phyloP scores from a whole-genome alignment of 2,113 vertebrate genomes.

The Oxyruncus cristatus region DNA sequence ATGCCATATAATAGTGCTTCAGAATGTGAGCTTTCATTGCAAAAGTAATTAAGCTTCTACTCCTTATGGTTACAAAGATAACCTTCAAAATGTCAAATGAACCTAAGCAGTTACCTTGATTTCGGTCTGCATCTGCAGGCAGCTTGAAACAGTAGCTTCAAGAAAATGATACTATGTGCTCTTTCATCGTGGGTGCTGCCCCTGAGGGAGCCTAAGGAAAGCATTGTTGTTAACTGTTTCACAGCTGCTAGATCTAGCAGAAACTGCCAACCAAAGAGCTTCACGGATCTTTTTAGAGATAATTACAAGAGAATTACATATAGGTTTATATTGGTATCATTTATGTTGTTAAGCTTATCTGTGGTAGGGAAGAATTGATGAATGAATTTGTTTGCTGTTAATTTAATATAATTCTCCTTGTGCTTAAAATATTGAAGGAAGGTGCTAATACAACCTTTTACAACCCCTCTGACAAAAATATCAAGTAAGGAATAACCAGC shows the following conservation, averaged over 20 bases:
- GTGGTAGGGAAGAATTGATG: not conserved
- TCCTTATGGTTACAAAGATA: constrained; percentile 45
- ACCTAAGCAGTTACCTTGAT: not conserved
- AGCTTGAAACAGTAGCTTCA: constrained; percentile 35
- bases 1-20: constrained; percentile 7
- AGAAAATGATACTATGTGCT: not conserved
- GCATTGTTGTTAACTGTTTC: not conserved
- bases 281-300: not conserved
- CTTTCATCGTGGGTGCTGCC: not conserved
- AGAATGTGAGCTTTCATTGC: constrained; percentile 34
- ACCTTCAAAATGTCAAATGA: constrained; percentile 56
- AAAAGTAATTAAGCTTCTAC: constrained; percentile 31
- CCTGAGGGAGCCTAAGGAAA: not conserved
- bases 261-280: not conserved
- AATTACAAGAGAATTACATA: not conserved
- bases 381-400: not conserved
- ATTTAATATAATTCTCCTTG: not conserved
- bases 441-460: not conserved
- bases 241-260: not conserved
- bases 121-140: constrained; percentile 26
- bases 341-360: not conserved
- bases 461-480: not conserved
- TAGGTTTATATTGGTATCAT: not conserved
- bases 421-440: not conserved
- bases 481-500: not conserved